phyloP scores from a whole-genome alignment of 2,113 vertebrate species.

The Sitta europaea region DNA sequence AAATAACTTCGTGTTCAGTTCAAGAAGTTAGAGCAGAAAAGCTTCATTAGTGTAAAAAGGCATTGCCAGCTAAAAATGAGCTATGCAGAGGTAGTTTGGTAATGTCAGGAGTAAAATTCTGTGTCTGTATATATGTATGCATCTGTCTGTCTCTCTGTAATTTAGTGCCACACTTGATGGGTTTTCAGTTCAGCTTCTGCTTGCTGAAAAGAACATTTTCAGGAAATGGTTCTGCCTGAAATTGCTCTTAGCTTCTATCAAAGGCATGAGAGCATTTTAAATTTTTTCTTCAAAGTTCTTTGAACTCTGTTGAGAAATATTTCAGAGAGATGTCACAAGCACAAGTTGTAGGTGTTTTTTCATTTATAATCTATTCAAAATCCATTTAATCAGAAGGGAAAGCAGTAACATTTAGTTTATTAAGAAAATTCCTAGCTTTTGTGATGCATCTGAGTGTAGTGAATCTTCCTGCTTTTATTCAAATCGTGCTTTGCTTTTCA shows the following conservation, averaged over 20 bases:
- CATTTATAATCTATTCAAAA: neutral
- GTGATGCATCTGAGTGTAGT: neutral
- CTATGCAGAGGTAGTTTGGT: neutral
- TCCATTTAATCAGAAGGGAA: neutral
- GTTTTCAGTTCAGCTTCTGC: neutral
- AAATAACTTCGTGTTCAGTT: neutral
- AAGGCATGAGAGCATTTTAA: neutral
- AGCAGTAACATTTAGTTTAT: neutral
- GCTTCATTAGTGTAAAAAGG: neutral
- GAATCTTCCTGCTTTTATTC: neutral
- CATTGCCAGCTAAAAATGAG: neutral
- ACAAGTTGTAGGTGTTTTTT: neutral
- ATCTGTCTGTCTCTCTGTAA: neutral
- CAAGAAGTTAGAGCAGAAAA: neutral
- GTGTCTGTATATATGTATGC: fast-evolving
- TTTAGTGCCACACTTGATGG: neutral
- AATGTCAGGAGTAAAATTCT: neutral
- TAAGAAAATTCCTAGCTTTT: neutral
- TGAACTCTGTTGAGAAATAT: neutral
- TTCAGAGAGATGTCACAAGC: neutral
- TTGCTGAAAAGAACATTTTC: neutral
- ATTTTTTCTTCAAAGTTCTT: neutral
- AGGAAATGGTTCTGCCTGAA: neutral
- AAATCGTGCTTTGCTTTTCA: neutral
- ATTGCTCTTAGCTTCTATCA: neutral